These are phyloP conservation scores for Lasioglossum lativentre DNA, from an alignment of 2,888 invertebrate genomes.

Conservation along the genomic window DNA sequence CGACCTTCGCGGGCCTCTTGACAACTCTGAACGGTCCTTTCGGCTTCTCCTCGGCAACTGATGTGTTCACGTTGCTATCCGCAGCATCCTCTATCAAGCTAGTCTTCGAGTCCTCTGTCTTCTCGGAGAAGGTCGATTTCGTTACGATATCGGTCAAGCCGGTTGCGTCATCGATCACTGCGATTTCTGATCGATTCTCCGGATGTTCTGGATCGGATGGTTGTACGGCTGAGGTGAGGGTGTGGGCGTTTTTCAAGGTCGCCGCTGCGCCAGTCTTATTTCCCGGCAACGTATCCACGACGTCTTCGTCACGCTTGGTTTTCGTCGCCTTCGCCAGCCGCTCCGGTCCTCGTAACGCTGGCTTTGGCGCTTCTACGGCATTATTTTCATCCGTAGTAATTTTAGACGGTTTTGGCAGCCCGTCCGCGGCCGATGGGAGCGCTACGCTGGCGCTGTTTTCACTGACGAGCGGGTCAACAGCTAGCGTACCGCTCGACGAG, in stretches of 20 bases:
- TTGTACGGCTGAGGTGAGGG: not conserved
- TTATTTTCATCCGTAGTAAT: slow-evolving; percentile 76
- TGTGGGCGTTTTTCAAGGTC: slow-evolving; percentile 49
- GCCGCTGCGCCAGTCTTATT: slow-evolving; percentile 53
- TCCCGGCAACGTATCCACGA: slow-evolving; percentile 50
- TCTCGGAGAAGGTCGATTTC: slow-evolving; percentile 44
- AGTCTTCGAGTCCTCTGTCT: not conserved
- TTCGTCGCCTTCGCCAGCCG: slow-evolving; percentile 61
- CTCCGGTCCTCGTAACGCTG: slow-evolving; percentile 62
- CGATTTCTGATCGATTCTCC: not conserved
- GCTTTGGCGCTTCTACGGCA: slow-evolving; percentile 74
- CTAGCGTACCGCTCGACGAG: slow-evolving; percentile 18
- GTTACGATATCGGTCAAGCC: slow-evolving; percentile 3
- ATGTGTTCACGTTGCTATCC: slow-evolving; percentile 1
- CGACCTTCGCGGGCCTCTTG: not conserved
- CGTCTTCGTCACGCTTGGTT: slow-evolving; percentile 50
- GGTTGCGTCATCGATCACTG: not conserved
- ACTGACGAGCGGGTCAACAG: slow-evolving; percentile 42
- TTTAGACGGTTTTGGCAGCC: slow-evolving; percentile 77
- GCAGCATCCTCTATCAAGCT: not conserved
- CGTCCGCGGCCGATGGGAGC: slow-evolving; percentile 35
- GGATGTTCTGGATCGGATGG: not conserved
- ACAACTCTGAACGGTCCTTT: not conserved
- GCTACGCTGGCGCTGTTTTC: slow-evolving; percentile 55
- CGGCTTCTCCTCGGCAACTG: not conserved